Conservation (phyloP, 1,140 invertebrate species). For the Sitophilus oryzae region DNA sequence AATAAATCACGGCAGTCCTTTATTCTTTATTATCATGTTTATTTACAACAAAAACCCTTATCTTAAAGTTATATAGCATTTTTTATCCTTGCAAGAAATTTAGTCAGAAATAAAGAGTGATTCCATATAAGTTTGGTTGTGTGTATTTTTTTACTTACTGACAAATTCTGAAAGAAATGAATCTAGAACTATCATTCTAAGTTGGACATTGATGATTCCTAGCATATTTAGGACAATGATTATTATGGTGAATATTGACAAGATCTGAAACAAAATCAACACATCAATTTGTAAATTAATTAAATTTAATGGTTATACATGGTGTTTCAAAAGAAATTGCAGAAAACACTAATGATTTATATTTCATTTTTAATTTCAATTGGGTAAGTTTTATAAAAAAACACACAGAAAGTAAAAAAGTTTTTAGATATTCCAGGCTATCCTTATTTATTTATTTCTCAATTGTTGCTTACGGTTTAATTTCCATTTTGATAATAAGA, state of each 20-base stretch:
- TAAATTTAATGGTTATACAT: background rate
- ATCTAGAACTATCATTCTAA: slow-evolving; percentile 66
- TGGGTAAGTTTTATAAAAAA: no score
- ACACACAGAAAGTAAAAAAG: no score
- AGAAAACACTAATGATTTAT: no score
- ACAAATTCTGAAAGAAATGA: slow-evolving; percentile 47
- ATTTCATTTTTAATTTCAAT: background rate
- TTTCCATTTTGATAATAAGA: no score
- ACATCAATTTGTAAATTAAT: background rate
- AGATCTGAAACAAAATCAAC: slow-evolving; percentile 44
- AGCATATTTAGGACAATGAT: slow-evolving; percentile 47
- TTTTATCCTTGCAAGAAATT: no score
- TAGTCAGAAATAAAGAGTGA: slow-evolving; percentile 11
- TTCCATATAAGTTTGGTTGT: background rate
- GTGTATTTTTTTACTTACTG: slow-evolving; percentile 33
- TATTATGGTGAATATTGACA: slow-evolving; percentile 53
- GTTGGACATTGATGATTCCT: slow-evolving; percentile 48
- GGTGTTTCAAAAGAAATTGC: background rate
- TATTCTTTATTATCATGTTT: no score
- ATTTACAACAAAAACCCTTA: no score
- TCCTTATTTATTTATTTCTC: no score
- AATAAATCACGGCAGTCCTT: no score
- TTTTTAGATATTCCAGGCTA: no score
- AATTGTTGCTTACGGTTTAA: no score
- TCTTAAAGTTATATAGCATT: no score